phyloP scores from a whole-genome alignment of 2,113 vertebrate genomes.

The Lophotis ruficrista region DNA sequence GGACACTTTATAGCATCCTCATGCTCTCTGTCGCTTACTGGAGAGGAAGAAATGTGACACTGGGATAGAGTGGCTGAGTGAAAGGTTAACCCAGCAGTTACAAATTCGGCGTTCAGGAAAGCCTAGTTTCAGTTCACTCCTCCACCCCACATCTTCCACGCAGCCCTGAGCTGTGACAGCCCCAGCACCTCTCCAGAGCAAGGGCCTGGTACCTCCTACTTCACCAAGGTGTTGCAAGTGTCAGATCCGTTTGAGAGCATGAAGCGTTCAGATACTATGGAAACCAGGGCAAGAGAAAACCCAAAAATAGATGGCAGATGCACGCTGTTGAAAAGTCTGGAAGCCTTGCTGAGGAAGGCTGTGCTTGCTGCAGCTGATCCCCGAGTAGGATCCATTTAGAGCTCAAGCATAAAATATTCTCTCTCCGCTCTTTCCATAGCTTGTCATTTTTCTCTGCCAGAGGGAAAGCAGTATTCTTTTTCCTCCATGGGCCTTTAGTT shows the following conservation, averaged over 20 bases:
- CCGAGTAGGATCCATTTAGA: constrained; percentile 21
- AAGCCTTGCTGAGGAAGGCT: constrained; percentile 38
- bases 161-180: not conserved
- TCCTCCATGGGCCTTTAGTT: not conserved
- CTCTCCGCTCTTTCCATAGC: not conserved
- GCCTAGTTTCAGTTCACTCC: not conserved
- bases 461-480: not conserved
- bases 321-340: constrained; percentile 47
- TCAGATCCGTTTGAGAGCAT: constrained; percentile 51
- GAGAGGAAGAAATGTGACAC: not conserved
- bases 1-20: not conserved
- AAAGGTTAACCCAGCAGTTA: not conserved
- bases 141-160: not conserved
- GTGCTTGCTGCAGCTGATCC: constrained; percentile 22
- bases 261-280: constrained; percentile 58
- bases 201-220: constrained; percentile 26
- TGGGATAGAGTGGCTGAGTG: not conserved
- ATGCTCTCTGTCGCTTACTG: not conserved
- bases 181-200: not conserved
- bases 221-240: constrained; percentile 51
- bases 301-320: constrained; percentile 51
- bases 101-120: not conserved
- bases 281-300: constrained; percentile 59
- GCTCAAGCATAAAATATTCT: not conserved
- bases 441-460: not conserved